phyloP scores from a whole-genome alignment of 2,888 invertebrate genomes.

The Morinoia aosen region DNA sequence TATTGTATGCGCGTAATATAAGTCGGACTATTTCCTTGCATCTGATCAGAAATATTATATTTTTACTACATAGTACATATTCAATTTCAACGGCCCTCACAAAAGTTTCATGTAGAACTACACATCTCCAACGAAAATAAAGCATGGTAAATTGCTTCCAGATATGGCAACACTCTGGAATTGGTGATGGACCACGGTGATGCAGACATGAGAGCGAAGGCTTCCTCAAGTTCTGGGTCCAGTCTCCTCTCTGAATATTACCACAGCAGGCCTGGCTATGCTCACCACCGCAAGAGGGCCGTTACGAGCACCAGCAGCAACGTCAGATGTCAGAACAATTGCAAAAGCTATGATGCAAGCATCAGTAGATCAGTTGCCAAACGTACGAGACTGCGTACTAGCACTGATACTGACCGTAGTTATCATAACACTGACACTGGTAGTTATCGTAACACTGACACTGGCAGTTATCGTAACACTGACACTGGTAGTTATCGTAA shows the following conservation, averaged over 20 bases:
- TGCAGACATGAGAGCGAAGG: background rate
- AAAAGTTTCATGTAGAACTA: background rate
- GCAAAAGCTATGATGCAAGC: background rate
- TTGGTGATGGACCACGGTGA: conserved; percentile 30
- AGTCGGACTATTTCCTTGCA: too few relatives aligned
- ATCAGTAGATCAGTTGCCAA: background rate
- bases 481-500: too few relatives aligned
- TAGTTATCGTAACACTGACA: too few relatives aligned
- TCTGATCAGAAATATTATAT: too few relatives aligned
- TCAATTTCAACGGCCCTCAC: too few relatives aligned
- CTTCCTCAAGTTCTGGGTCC: background rate
- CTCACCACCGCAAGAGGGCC: background rate
- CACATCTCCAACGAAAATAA: background rate
- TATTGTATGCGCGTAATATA: too few relatives aligned
- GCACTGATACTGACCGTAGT: too few relatives aligned
- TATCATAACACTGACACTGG: too few relatives aligned
- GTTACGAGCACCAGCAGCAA: background rate
- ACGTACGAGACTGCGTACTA: too few relatives aligned
- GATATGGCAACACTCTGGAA: conserved; percentile 20
- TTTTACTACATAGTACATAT: too few relatives aligned
- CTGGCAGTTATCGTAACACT: too few relatives aligned
- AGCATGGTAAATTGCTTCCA: background rate
- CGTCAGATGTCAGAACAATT: background rate
- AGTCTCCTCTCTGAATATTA: background rate
- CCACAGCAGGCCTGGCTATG: background rate